phyloP scores from a whole-genome alignment of 2,888 invertebrate species.

The Clunio marinus region DNA sequence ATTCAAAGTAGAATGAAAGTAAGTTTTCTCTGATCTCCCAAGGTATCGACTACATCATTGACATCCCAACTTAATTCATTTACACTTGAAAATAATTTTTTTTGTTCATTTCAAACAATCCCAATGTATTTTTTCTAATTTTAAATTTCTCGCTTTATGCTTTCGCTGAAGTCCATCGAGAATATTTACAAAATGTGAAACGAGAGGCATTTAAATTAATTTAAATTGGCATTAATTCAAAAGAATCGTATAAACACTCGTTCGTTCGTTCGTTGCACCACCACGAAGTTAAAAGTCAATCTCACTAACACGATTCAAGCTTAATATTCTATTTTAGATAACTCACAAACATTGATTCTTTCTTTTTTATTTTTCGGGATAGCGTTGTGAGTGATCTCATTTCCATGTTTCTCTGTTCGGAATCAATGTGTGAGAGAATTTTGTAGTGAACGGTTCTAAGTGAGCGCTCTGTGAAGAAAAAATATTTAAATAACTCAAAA shows the following conservation, averaged over 20 bases:
- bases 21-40: not conserved
- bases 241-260: not conserved
- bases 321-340: not conserved
- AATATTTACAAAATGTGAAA: constrained; percentile 10
- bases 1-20: not conserved
- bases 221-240: constrained; percentile 37
- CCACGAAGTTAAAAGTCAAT: not conserved
- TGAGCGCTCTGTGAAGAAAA: not conserved
- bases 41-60: too few species aligned
- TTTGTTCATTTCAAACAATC: not conserved
- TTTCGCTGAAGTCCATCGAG: not conserved
- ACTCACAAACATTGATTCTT: not conserved
- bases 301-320: not conserved
- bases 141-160: constrained; percentile 6
- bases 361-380: too few species aligned
- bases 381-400: constrained; percentile 8
- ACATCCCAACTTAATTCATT: too few species aligned
- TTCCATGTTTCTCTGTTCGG: constrained; percentile 7
- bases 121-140: constrained; percentile 14
- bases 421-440: constrained; percentile 32
- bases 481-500: not conserved
- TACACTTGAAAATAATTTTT: too few species aligned
- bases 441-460: constrained; percentile 29
- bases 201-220: constrained; percentile 30
- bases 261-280: not conserved